These are phyloP conservation scores for Falco naumanni DNA, from an alignment of 2,797 vertebrate species.

Conservation along the genomic window DNA sequence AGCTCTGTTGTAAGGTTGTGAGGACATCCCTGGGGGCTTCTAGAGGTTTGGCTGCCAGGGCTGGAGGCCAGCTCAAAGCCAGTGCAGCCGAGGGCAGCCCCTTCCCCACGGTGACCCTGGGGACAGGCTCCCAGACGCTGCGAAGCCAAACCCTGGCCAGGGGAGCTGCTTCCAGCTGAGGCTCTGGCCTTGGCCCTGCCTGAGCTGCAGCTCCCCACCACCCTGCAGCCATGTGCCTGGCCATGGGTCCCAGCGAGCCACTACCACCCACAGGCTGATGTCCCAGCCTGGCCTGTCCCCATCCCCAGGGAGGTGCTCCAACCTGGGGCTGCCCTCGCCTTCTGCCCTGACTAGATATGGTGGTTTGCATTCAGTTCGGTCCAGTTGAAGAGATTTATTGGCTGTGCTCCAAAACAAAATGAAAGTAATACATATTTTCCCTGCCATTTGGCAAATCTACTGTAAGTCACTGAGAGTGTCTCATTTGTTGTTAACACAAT, in stretches of 20 bases:
- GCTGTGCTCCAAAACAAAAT: neutral
- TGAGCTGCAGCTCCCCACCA: neutral
- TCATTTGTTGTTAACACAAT: neutral
- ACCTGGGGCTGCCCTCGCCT: neutral
- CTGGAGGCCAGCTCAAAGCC: neutral
- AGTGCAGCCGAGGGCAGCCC: neutral
- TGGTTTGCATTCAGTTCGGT: neutral
- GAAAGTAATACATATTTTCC: neutral
- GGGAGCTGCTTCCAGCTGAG: neutral
- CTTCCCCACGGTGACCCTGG: fast-evolving
- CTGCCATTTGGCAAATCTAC: neutral
- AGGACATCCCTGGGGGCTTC: neutral
- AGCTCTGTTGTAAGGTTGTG: neutral
- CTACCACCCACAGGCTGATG: fast-evolving
- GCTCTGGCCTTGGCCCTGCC: neutral
- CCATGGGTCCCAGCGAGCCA: neutral
- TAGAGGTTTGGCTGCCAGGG: fast-evolving
- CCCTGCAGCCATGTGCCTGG: fast-evolving
- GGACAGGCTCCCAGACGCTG: neutral
- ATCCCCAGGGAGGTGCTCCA: neutral
- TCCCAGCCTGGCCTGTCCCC: neutral
- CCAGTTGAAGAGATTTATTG: neutral
- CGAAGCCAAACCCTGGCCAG: neutral
- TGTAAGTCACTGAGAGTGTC: neutral
- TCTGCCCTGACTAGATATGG: neutral